Percentiles rank a stretch among this genome's conserved stretches.
These are phyloP conservation scores for Chlorodrepanis virens DNA, from an alignment of 2,113 vertebrate genomes.

Conservation along the genomic window DNA sequence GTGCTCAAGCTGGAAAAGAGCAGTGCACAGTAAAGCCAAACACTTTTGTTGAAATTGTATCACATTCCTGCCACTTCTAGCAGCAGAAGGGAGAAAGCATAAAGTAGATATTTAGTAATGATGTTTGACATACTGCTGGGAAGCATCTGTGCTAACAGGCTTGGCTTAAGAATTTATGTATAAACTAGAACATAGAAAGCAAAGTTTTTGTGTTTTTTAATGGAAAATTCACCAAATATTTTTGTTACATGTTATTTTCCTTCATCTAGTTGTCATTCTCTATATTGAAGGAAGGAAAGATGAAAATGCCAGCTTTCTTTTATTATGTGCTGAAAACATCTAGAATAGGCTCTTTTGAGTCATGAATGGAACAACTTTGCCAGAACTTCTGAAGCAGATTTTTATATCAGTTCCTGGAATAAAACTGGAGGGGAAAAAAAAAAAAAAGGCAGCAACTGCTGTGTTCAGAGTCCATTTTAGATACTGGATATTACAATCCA, in stretches of 20 bases:
- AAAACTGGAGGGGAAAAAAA: neutral
- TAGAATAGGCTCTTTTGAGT: neutral
- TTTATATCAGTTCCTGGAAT: neutral
- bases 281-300: neutral
- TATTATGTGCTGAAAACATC: neutral
- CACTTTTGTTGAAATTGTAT: neutral
- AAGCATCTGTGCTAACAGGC: neutral
- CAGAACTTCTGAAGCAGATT: neutral
- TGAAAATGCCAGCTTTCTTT: neutral
- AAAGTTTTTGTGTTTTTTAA: neutral
- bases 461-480: neutral
- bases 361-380: neutral
- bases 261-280: neutral
- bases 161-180: neutral
- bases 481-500: neutral
- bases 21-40: neutral
- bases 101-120: neutral
- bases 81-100: neutral
- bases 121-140: neutral
- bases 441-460: neutral
- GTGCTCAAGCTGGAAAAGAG: neutral
- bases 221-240: neutral
- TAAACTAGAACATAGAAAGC: neutral
- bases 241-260: neutral
- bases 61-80: neutral